Evolutionary conservation across 2,888 invertebrate species (phyloP).

Genomic region (Ochropacha duplaris): DNA sequence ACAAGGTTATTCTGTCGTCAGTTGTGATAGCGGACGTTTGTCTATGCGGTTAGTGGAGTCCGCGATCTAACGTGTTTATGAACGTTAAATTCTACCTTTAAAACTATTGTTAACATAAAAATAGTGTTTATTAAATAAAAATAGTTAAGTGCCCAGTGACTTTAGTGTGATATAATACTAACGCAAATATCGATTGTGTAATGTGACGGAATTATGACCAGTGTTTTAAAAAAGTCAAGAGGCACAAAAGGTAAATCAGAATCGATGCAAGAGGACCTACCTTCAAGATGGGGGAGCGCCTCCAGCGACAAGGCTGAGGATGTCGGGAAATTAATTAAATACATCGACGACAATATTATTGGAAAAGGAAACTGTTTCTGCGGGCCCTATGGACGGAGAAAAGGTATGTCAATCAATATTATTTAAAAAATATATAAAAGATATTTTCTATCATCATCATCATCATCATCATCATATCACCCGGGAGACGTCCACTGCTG

Average conservation of each 20-base stretch:
- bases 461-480: too few relatives aligned
- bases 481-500: too few relatives aligned
- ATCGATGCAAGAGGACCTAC: constrained; percentile 80
- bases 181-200: constrained; percentile 44
- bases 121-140: not conserved
- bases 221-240: constrained; percentile 78
- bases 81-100: not conserved
- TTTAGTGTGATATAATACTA: constrained; percentile 18
- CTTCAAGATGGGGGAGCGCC: constrained; percentile 63
- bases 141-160: not conserved
- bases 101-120: not conserved
- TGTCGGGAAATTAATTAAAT: constrained; percentile 87
- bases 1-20: constrained; percentile 2
- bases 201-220: constrained; percentile 72
- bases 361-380: constrained; percentile 91
- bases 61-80: not conserved
- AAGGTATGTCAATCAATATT: too few relatives aligned
- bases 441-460: too few relatives aligned
- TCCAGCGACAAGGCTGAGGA: constrained; percentile 85
- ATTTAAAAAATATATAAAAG: not conserved
- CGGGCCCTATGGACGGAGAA: constrained; percentile 91
- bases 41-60: not conserved
- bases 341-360: constrained; percentile 91
- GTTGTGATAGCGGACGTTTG: not conserved
- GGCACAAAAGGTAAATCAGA: constrained; percentile 78